A percentile compares a stretch with the other conserved stretches of the same genome.
Conservation (phyloP, 1,140 invertebrate species). For the Stegodyphus mimosarum region DNA sequence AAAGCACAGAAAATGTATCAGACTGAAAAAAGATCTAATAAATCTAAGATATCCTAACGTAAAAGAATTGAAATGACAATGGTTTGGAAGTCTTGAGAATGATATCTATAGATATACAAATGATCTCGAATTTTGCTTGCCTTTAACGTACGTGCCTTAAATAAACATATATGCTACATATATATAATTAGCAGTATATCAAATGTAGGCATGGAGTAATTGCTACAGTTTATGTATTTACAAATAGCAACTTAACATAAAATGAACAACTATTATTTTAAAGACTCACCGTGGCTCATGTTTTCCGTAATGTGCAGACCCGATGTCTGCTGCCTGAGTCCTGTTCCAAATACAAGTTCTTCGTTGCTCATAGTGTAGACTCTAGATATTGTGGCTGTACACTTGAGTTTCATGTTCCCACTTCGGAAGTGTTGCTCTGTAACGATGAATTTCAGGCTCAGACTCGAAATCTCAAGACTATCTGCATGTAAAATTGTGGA, state of each 20-base stretch:
- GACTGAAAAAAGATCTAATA: too few relatives aligned
- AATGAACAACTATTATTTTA: background rate
- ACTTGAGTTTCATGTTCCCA: conserved; percentile 62
- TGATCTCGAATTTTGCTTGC: too few relatives aligned
- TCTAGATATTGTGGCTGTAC: conserved; percentile 60
- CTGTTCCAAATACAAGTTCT: conserved; percentile 47
- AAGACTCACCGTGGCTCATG: conserved; percentile 65
- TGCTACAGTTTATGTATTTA: too few relatives aligned
- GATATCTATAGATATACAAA: too few relatives aligned
- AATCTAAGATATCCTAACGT: too few relatives aligned
- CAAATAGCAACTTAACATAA: background rate
- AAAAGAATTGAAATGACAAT: too few relatives aligned
- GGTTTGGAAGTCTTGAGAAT: too few relatives aligned
- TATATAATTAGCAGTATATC: too few relatives aligned
- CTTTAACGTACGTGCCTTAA: too few relatives aligned
- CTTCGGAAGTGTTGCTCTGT: conserved; percentile 45
- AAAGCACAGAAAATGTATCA: too few relatives aligned
- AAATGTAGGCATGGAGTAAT: too few relatives aligned
- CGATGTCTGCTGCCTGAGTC: conserved; percentile 20
- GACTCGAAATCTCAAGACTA: conserved; percentile 55
- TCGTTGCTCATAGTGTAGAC: conserved; percentile 62
- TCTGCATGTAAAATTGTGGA: conserved; percentile 55
- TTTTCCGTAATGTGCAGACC: conserved; percentile 60
- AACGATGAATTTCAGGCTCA: conserved; percentile 57
- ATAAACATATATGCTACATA: too few relatives aligned